A percentile compares a stretch with the other conserved stretches of the same genome.
phyloP scores from a whole-genome alignment of 2,113 vertebrate species.

The Condylura cristata region DNA sequence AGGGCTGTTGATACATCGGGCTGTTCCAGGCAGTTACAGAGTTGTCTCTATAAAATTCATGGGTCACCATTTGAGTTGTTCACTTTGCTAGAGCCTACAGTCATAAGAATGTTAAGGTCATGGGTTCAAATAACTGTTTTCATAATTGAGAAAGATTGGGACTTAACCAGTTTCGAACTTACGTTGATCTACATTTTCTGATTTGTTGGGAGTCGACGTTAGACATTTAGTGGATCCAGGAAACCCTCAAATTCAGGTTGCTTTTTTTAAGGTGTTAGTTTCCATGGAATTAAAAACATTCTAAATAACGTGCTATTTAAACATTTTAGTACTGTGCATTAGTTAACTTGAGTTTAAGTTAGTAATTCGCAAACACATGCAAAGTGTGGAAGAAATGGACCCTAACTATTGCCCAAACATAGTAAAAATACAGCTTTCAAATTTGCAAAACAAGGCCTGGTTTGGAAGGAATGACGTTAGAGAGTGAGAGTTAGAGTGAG shows the following conservation, averaged over 20 bases:
- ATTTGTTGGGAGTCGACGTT: not conserved
- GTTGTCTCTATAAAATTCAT: not conserved
- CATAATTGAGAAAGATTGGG: not conserved
- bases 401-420: not conserved
- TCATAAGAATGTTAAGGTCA: not conserved
- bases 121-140: not conserved
- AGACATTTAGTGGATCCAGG: not conserved
- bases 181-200: not conserved
- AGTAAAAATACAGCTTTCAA: not conserved
- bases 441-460: slow-evolving; percentile 31
- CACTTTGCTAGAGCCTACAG: not conserved
- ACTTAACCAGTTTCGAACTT: slow-evolving; percentile 14
- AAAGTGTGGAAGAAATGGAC: not conserved
- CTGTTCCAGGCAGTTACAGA: not conserved
- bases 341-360: slow-evolving; percentile 32
- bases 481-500: not conserved
- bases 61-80: not conserved
- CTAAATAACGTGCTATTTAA: not conserved
- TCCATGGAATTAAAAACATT: not conserved
- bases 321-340: not conserved
- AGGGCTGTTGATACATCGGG: not conserved
- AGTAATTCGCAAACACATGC: not conserved
- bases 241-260: not conserved
- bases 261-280: not conserved
- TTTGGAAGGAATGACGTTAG: not conserved